These are phyloP conservation scores for Meleagris gallopavo DNA, from an alignment of 2,113 vertebrate species.

Conservation along the genomic window DNA sequence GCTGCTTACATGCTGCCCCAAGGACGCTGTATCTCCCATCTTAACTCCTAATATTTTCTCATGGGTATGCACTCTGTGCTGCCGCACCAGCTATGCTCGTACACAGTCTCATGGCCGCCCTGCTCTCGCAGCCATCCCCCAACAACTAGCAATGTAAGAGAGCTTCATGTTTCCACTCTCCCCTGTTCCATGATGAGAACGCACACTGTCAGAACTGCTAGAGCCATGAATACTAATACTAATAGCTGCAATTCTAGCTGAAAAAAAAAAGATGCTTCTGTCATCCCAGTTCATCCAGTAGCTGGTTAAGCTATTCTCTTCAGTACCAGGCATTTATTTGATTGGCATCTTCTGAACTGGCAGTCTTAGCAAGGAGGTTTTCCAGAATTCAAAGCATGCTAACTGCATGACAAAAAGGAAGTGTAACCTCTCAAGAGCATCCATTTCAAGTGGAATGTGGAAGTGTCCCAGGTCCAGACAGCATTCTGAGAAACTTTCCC, in stretches of 20 bases:
- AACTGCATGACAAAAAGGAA: not conserved
- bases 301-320: too few species aligned
- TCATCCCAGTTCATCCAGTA: not conserved
- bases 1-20: too few species aligned
- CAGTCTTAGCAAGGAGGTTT: not conserved
- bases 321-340: not conserved
- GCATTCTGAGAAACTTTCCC: not conserved
- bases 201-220: not conserved
- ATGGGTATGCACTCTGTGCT: too few species aligned
- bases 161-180: not conserved
- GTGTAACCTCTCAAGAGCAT: not conserved
- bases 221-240: not conserved
- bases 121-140: too few species aligned
- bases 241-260: not conserved
- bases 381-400: not conserved
- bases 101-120: too few species aligned
- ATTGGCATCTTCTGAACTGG: not conserved
- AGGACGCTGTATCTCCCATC: too few species aligned
- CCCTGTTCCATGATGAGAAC: not conserved
- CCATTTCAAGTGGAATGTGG: not conserved
- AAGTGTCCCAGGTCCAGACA: not conserved
- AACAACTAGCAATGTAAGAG: not conserved
- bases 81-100: too few species aligned
- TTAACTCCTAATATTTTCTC: too few species aligned
- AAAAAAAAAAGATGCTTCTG: not conserved